Base-by-base conservation (phyloP, 2,113 vertebrate species). In the Pedetes capensis region DNA sequence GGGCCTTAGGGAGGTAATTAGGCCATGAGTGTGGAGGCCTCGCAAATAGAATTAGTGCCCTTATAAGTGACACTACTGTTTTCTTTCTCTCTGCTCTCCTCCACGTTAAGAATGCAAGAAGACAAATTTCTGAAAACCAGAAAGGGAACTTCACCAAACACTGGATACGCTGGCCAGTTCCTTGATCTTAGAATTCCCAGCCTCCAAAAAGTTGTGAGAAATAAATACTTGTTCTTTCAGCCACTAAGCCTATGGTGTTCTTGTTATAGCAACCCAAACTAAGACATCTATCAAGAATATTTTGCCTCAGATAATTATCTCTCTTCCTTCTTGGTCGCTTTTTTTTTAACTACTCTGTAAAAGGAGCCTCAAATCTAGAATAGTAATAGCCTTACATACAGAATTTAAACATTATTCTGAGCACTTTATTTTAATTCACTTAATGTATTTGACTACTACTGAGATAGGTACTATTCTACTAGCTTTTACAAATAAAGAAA, bases 401-500 rank as follows among this genome's bases (percentile, higher is more conserved):
- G n/a, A n/a, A n/a, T n/a, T n/a, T n/a, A n/a, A n/a, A n/a, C n/a
- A n/a, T n/a, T n/a, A n/a, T n/a, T n/a, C n/a, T n/a, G n/a, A n/a
- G n/a, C n/a, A n/a, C n/a, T n/a, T n/a, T n/a, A n/a, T n/a, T n/a
- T n/a, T n/a, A n/a, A n/a, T n/a, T n/a, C n/a, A n/a, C n/a, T n/a
- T n/a, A n/a, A n/a, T n/a, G n/a, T n/a, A n/a, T n/a, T n/a, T n/a
- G n/a, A n/a, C n/a, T n/a, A 66, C 6, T 55, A 84, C 8, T 79
- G 37, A 80, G 27, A 49, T 10, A 44, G 7, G 29, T 76, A 79
- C 16, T 93, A 79, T 49, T 42, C 72, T 72, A 89, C 63, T 17
- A 84, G 72, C 16, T 79, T 95, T 93, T 80, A 83, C 42, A 82
- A 44, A 83, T 76, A 27, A 89, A 92, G 42, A 53, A 69, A 42